phyloP scores from a whole-genome alignment of 2,797 vertebrate species.

The Knipowitschia caucasica region DNA sequence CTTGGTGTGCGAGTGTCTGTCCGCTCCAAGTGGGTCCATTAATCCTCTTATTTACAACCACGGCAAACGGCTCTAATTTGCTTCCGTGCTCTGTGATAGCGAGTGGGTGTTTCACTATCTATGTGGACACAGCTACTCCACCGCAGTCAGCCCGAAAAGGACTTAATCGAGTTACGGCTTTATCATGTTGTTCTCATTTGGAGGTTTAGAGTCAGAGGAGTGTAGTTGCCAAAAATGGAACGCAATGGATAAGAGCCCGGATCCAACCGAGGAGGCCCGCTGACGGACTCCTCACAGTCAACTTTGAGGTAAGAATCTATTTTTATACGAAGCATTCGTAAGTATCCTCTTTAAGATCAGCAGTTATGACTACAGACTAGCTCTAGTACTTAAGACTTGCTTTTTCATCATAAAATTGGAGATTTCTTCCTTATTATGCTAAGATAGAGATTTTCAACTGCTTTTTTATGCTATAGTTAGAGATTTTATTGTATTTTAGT shows the following conservation, averaged over 20 bases:
- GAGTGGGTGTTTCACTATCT: conserved; percentile 31
- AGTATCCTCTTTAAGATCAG: too few species aligned
- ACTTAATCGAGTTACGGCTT: conserved; percentile 46
- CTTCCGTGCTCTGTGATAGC: conserved; percentile 36
- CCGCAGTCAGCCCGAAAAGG: conserved; percentile 30
- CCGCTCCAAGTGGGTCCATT: conserved; percentile 35
- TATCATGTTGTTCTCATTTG: conserved; percentile 45
- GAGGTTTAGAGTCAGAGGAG: conserved; percentile 9
- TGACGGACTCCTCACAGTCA: too few species aligned
- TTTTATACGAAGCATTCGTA: too few species aligned
- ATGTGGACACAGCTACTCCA: conserved; percentile 36
- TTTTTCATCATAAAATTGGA: too few species aligned
- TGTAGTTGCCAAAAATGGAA: not conserved
- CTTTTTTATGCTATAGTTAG: too few species aligned
- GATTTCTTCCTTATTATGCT: too few species aligned
- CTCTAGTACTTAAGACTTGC: too few species aligned
- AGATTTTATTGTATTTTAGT: too few species aligned
- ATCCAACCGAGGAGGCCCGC: too few species aligned
- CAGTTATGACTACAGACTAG: too few species aligned
- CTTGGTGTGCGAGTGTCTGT: conserved; percentile 7
- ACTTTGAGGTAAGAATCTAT: too few species aligned
- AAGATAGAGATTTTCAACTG: too few species aligned
- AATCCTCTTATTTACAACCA: conserved; percentile 54
- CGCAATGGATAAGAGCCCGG: not conserved
- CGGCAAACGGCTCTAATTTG: conserved; percentile 51